Evolutionary conservation across 2,888 invertebrate species (phyloP).

Genomic region (Caenorhabditis sp.): DNA sequence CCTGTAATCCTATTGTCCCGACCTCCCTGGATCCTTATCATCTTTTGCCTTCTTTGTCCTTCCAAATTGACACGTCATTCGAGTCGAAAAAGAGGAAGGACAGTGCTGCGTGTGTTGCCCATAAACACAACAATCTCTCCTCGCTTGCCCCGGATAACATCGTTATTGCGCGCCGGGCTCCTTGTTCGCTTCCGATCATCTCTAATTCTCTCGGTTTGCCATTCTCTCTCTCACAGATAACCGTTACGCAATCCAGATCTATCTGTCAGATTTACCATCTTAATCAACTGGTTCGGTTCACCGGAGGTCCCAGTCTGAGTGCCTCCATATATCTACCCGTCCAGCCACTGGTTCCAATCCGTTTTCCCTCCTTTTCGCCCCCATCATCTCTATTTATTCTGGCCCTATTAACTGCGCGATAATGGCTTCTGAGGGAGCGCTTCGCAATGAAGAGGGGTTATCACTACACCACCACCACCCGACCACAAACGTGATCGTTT

Average conservation of each 20-base stretch:
- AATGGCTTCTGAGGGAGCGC: slow-evolving; percentile 39
- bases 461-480: too few relatives aligned
- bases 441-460: slow-evolving; percentile 49
- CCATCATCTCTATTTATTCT: slow-evolving; percentile 45
- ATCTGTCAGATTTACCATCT: slow-evolving; percentile 34
- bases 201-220: slow-evolving; percentile 30
- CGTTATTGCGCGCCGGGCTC: slow-evolving; percentile 49
- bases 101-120: slow-evolving; percentile 27
- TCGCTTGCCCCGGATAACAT: slow-evolving; percentile 50
- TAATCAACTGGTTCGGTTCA: slow-evolving; percentile 33
- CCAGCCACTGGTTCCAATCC: slow-evolving; percentile 12
- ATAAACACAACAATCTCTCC: slow-evolving; percentile 36
- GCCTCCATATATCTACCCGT: not conserved
- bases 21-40: slow-evolving; percentile 37
- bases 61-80: slow-evolving; percentile 24
- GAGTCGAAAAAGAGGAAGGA: slow-evolving; percentile 2
- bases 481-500: slow-evolving; percentile 24
- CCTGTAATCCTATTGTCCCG: slow-evolving; percentile 43
- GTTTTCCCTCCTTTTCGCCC: slow-evolving; percentile 22
- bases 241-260: slow-evolving; percentile 49
- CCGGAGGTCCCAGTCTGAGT: slow-evolving; percentile 2
- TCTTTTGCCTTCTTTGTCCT: slow-evolving; percentile 21
- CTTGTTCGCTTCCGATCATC: slow-evolving; percentile 42
- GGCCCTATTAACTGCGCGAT: slow-evolving; percentile 54
- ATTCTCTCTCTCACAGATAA: slow-evolving; percentile 35